phyloP scores from a whole-genome alignment of 2,113 vertebrate genomes.

The Neodontobutis hainanensis region DNA sequence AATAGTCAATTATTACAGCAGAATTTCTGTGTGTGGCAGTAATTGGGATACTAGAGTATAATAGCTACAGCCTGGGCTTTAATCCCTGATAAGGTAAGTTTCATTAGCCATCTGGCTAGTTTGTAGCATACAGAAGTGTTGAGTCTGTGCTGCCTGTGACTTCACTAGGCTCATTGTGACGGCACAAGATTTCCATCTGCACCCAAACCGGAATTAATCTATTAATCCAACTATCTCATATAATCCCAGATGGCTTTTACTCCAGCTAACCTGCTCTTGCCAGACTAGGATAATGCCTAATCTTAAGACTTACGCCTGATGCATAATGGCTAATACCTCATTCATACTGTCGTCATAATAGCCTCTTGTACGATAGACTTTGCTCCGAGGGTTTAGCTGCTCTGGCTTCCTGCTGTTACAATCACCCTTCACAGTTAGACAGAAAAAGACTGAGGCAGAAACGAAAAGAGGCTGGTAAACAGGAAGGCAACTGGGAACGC shows the following conservation, averaged over 20 bases:
- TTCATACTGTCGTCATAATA: constrained; percentile 65
- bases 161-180: constrained; percentile 46
- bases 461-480: constrained; percentile 55
- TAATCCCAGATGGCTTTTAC: constrained; percentile 65
- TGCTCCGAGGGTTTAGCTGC: constrained; percentile 31
- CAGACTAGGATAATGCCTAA: constrained; percentile 72
- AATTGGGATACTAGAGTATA: constrained; percentile 64
- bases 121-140: constrained; percentile 56
- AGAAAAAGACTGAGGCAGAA: constrained; percentile 22
- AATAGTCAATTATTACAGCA: constrained; percentile 70
- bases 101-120: constrained; percentile 72
- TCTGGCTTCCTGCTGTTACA: constrained; percentile 50
- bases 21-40: constrained; percentile 54
- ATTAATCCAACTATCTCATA: constrained; percentile 62
- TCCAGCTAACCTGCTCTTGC: constrained; percentile 62
- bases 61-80: constrained; percentile 70
- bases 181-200: constrained; percentile 51
- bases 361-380: constrained; percentile 49
- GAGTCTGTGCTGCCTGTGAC: constrained; percentile 38
- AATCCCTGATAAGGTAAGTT: constrained; percentile 78
- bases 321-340: constrained; percentile 69
- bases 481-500: constrained; percentile 44
- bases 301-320: constrained; percentile 65
- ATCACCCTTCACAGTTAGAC: constrained; percentile 50
- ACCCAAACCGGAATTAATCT: constrained; percentile 63